These are phyloP conservation scores for Drymonia ruficornis DNA, from an alignment of 2,888 invertebrate genomes.

Conservation along the genomic window DNA sequence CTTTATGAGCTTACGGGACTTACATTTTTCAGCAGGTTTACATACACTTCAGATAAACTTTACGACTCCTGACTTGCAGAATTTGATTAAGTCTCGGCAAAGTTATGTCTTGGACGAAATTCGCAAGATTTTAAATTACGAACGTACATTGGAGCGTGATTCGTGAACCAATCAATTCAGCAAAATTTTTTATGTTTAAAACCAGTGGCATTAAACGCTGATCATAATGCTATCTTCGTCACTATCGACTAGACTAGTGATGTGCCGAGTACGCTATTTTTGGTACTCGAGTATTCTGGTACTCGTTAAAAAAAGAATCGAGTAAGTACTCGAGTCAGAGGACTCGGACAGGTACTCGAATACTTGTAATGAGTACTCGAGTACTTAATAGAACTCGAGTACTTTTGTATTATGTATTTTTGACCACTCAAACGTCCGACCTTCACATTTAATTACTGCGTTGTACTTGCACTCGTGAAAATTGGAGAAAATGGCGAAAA, in stretches of 20 bases:
- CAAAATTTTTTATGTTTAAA: not conserved
- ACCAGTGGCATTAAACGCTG: not conserved
- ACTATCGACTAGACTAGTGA: not conserved
- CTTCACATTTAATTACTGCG: no score
- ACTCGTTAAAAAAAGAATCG: no score
- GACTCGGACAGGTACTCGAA: no score
- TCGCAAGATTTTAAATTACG: not conserved
- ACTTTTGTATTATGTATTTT: no score
- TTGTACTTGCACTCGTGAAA: no score
- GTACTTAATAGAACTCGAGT: no score
- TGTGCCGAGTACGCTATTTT: no score
- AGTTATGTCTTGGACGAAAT: not conserved
- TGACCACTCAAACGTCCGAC: no score
- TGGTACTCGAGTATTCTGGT: no score
- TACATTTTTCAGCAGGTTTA: slow-evolving; percentile 30
- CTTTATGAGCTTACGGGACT: slow-evolving; percentile 26
- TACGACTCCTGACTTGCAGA: slow-evolving; percentile 8
- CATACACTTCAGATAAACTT: slow-evolving; percentile 16
- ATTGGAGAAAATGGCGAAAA: no score
- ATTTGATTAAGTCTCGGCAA: not conserved
- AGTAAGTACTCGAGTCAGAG: no score
- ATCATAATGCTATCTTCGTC: not conserved
- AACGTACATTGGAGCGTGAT: not conserved
- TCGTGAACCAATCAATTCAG: not conserved
- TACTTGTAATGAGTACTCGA: no score